These are phyloP conservation scores for Neopipo cinnamomea DNA, from an alignment of 2,113 vertebrate genomes.

Conservation along the genomic window DNA sequence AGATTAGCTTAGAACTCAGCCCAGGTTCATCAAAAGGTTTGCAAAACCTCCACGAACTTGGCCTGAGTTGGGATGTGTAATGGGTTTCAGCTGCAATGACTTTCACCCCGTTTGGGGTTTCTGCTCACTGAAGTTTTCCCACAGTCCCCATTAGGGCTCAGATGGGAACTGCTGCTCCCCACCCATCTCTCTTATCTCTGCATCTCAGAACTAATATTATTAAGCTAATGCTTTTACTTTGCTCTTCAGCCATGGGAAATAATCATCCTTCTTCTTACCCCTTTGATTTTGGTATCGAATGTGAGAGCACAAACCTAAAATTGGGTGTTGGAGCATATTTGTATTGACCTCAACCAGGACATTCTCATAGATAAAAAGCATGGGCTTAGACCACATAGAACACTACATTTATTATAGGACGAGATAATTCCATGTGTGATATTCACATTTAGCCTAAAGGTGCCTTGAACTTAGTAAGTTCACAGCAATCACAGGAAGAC, in stretches of 20 bases:
- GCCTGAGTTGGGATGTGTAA: neutral
- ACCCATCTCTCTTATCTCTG: conserved; percentile 39
- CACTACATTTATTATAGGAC: neutral
- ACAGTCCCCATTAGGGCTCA: conserved; percentile 18
- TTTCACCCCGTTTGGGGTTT: conserved; percentile 16
- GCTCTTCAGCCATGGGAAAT: conserved; percentile 54
- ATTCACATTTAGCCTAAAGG: neutral
- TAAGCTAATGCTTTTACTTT: conserved; percentile 32
- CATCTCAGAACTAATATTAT: conserved; percentile 46
- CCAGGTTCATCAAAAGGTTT: conserved; percentile 21
- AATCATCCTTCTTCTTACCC: neutral
- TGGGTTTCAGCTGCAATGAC: neutral
- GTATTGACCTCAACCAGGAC: neutral
- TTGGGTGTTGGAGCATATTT: neutral
- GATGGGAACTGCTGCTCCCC: conserved; percentile 47
- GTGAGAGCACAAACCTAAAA: neutral
- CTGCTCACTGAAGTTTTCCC: conserved; percentile 46
- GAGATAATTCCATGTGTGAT: neutral
- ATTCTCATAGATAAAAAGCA: conserved; percentile 16
- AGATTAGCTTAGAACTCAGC: neutral
- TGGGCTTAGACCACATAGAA: neutral
- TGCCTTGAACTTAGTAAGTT: neutral
- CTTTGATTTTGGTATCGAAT: conserved; percentile 5
- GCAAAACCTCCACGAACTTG: neutral
- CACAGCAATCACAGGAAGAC: neutral